These are phyloP conservation scores for Carassius auratus DNA, from an alignment of 2,113 vertebrate genomes.

Conservation along the genomic window DNA sequence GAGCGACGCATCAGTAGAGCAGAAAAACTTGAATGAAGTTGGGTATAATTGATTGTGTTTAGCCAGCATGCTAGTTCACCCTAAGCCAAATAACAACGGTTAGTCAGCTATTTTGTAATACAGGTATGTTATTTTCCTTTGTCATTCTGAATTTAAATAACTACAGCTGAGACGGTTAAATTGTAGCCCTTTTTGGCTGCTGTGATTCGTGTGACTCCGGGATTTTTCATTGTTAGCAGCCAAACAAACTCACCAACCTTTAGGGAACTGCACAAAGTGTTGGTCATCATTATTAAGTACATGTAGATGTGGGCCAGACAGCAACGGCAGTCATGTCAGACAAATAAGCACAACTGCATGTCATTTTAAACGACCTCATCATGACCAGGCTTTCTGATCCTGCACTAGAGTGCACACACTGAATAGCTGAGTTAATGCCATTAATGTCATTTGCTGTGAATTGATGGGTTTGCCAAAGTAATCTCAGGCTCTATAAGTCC, in stretches of 20 bases:
- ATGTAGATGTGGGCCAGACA: not conserved
- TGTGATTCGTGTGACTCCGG: not conserved
- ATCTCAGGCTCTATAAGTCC: not conserved
- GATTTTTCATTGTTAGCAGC: slow-evolving; percentile 23
- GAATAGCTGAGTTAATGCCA: not conserved
- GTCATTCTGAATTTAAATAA: not conserved
- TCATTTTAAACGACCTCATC: not conserved
- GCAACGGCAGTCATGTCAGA: not conserved
- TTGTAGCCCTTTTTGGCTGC: no score
- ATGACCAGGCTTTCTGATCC: not conserved
- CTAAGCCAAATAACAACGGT: slow-evolving; percentile 49
- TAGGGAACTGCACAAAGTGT: slow-evolving; percentile 23
- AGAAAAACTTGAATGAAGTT: not conserved
- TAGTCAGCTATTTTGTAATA: slow-evolving; percentile 35
- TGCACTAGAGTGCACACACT: not conserved
- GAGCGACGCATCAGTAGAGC: not conserved
- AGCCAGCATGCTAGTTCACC: slow-evolving; percentile 49
- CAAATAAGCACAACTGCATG: not conserved
- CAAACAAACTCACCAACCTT: slow-evolving; percentile 18
- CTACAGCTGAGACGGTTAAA: not conserved
- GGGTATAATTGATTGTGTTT: not conserved
- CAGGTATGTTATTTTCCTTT: not conserved
- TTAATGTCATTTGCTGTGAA: not conserved
- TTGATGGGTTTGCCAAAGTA: not conserved
- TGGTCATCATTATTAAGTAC: not conserved